These are phyloP conservation scores for Perca schrenkii DNA, from an alignment of 2,113 vertebrate genomes.

Conservation along the genomic window DNA sequence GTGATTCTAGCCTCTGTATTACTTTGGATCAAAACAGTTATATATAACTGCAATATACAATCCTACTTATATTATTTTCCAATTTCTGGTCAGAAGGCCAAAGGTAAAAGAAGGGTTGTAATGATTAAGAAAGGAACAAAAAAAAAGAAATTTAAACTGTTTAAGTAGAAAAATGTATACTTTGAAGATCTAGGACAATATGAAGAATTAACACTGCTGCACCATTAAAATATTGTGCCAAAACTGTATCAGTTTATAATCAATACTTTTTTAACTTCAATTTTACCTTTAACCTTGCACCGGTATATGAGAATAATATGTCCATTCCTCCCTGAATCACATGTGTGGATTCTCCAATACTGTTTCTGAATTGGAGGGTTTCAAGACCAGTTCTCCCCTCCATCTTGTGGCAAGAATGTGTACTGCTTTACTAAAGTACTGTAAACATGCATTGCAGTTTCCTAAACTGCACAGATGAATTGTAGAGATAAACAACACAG, in stretches of 20 bases:
- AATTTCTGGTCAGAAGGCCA: too few relatives aligned
- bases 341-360: background rate
- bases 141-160: too few relatives aligned
- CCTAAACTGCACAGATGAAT: background rate
- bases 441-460: background rate
- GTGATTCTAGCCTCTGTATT: too few relatives aligned
- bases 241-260: background rate
- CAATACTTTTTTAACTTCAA: background rate
- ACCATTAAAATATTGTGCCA: too few relatives aligned
- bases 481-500: background rate
- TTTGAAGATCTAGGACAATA: too few relatives aligned
- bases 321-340: background rate
- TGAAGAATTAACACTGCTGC: too few relatives aligned
- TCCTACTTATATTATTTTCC: too few relatives aligned
- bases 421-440: constrained; percentile 8
- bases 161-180: too few relatives aligned
- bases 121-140: background rate
- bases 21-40: too few relatives aligned
- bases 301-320: background rate
- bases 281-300: background rate
- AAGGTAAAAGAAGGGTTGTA: background rate
- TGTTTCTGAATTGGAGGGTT: background rate
- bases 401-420: constrained; percentile 48
- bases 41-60: too few relatives aligned
- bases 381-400: background rate